phyloP scores from a whole-genome alignment of 2,888 invertebrate species.

The Spodoptera exigua region DNA sequence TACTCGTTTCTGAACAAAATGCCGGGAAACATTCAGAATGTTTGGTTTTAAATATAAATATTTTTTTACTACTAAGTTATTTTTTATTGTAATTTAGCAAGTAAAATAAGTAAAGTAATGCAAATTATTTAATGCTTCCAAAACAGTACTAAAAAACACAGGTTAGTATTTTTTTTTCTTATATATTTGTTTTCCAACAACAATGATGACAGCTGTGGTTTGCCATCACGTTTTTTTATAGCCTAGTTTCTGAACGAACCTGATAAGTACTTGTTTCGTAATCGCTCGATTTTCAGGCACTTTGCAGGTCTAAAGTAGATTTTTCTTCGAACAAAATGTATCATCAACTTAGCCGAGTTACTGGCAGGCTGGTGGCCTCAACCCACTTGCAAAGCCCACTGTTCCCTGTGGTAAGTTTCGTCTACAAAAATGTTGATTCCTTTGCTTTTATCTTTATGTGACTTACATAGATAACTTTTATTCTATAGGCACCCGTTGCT shows the following conservation, averaged over 20 bases:
- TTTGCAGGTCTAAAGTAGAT: slow-evolving; percentile 51
- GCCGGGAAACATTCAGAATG: too few relatives aligned
- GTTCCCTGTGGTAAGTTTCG: slow-evolving; percentile 81
- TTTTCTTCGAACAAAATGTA: slow-evolving; percentile 75
- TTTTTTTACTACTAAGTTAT: too few relatives aligned
- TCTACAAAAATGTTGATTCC: slow-evolving; percentile 34
- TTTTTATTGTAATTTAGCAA: too few relatives aligned
- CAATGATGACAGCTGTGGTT: background rate
- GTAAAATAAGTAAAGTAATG: too few relatives aligned
- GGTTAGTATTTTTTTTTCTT: background rate
- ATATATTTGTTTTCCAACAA: background rate
- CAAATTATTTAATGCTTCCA: too few relatives aligned
- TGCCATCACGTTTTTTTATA: slow-evolving; percentile 8
- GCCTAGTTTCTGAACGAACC: slow-evolving; percentile 65
- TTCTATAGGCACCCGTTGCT: slow-evolving; percentile 79
- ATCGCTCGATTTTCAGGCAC: slow-evolving; percentile 73
- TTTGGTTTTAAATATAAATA: too few relatives aligned
- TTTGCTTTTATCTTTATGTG: slow-evolving; percentile 35
- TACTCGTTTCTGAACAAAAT: too few relatives aligned
- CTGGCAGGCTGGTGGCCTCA: slow-evolving; percentile 82
- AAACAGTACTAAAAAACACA: too few relatives aligned
- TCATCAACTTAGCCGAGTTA: slow-evolving; percentile 82
- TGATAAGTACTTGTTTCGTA: slow-evolving; percentile 84
- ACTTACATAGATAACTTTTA: slow-evolving; percentile 33
- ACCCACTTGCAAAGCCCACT: slow-evolving; percentile 82